Evolutionary conservation across 2,888 invertebrate genomes (phyloP).

Genomic region (Mycalesis mineus): DNA sequence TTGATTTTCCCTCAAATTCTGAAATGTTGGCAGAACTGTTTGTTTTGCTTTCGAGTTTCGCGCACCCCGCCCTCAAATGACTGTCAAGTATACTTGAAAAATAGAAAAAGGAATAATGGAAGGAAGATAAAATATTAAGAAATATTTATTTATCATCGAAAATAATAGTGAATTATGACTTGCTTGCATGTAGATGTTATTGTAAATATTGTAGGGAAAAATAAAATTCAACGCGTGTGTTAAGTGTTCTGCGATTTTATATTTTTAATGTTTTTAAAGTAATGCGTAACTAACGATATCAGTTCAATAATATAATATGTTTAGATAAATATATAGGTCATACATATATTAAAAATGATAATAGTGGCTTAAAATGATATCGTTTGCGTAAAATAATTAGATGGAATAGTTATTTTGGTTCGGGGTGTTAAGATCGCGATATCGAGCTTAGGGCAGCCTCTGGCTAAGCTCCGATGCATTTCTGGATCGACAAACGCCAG

Average conservation of each 20-base stretch:
- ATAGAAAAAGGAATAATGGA: background rate
- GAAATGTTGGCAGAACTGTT: slow-evolving; percentile 47
- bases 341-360: background rate
- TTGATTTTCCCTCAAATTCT: slow-evolving; percentile 32
- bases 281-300: background rate
- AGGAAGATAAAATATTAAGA: background rate
- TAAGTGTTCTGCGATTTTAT: background rate
- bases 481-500: slow-evolving; percentile 92
- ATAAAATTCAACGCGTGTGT: background rate
- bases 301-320: background rate
- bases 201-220: background rate
- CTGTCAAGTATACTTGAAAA: slow-evolving; percentile 45
- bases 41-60: slow-evolving; percentile 57
- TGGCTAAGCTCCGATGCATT: slow-evolving; percentile 82
- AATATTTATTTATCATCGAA: background rate
- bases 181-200: background rate
- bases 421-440: background rate
- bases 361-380: background rate
- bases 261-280: background rate
- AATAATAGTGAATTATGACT: background rate
- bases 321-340: background rate
- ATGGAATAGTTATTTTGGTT: background rate
- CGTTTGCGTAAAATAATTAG: background rate
- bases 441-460: slow-evolving; percentile 19
- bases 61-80: slow-evolving; percentile 58